Evolutionary conservation across 2,888 invertebrate genomes (phyloP), one percentile per base, ranked within the genome.

Genomic region (Lottia scabra): DNA sequence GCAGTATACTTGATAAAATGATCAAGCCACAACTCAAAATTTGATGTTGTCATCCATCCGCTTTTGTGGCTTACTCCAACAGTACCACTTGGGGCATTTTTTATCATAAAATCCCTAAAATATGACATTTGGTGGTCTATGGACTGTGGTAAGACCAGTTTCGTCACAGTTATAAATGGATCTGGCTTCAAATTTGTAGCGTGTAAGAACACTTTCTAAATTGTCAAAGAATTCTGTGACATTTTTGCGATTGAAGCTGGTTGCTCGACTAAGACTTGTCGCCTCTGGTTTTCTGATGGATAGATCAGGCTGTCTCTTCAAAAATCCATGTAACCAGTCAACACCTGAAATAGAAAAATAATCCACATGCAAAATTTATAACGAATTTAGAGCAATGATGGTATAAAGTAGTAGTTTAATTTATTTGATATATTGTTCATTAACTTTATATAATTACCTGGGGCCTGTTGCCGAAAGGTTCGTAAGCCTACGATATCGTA

Each of bases 311-410:
- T 77, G 67, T 8, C 78, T 70, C 48, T 72, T 68, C 68, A 71
- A 43, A 56, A 76, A 76, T 12, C 65, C 65, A 10, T 16, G 43
- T 44, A 78, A 72, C 81, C 80, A 81, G 56, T 80, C 78, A 63
- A 46, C 62, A 8, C 78, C 79, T 10, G 78, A n/a, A n/a, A n/a
- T n/a, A n/a, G n/a, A n/a, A n/a, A n/a, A n/a, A n/a, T n/a, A n/a
- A n/a, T n/a, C n/a, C n/a, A n/a, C n/a, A n/a, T n/a, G n/a, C n/a
- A n/a, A n/a, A n/a, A n/a, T n/a, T n/a, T n/a, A n/a, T n/a, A n/a
- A n/a, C n/a, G n/a, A n/a, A n/a, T n/a, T n/a, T n/a, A n/a, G n/a
- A n/a, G n/a, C n/a, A n/a, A n/a, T n/a, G n/a, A n/a, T n/a, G n/a
- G n/a, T n/a, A n/a, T n/a, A n/a, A n/a, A n/a, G n/a, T n/a, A n/a